These are phyloP conservation scores for Cryptophagus acutangulus DNA, from an alignment of 2,888 invertebrate species.

Conservation along the genomic window DNA sequence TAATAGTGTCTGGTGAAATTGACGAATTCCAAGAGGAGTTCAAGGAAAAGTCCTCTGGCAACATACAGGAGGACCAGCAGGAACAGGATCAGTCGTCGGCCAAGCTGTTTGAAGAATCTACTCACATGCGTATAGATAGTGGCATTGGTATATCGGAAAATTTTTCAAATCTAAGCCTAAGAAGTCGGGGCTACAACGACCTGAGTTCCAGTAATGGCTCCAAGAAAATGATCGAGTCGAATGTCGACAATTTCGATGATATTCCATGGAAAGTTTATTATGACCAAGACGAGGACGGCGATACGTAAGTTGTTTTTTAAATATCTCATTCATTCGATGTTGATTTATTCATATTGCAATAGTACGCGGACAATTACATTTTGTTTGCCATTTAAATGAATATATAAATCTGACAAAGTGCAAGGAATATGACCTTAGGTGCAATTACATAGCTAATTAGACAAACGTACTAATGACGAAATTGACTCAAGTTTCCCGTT, in stretches of 20 bases:
- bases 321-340: too few relatives aligned
- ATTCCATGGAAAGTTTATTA: slow-evolving; percentile 60
- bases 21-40: slow-evolving; percentile 32
- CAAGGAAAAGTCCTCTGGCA: neutral
- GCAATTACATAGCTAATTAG: too few relatives aligned
- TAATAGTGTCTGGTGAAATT: slow-evolving; percentile 38
- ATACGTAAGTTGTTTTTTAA: slow-evolving; percentile 68
- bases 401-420: too few relatives aligned
- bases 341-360: too few relatives aligned
- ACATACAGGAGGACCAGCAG: neutral
- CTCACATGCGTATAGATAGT: slow-evolving; percentile 59
- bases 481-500: neutral
- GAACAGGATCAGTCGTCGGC: neutral
- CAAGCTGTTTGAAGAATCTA: slow-evolving; percentile 15
- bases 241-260: slow-evolving; percentile 15
- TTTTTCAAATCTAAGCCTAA: slow-evolving; percentile 56
- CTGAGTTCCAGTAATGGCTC: slow-evolving; percentile 24
- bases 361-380: too few relatives aligned
- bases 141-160: slow-evolving; percentile 59
- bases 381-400: too few relatives aligned
- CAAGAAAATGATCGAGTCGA: neutral
- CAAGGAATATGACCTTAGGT: too few relatives aligned
- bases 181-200: slow-evolving; percentile 45
- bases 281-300: slow-evolving; percentile 77
- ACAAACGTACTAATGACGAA: too few relatives aligned